Conservation (phyloP, 2,797 vertebrate species). For the Gymnothorax reevesii region DNA sequence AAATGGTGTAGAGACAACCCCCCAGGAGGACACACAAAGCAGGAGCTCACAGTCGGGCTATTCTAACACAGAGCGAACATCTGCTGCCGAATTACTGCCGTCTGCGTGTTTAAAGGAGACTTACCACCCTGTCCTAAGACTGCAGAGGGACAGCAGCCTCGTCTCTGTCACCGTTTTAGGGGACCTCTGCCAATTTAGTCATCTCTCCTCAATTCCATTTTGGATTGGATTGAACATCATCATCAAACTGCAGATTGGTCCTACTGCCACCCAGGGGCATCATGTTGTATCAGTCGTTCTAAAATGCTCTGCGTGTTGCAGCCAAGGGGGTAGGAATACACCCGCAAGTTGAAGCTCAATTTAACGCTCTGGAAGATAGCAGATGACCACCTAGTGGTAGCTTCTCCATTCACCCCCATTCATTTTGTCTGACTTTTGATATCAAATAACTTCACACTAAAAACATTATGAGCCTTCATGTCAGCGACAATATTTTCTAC, state of each 20-base stretch:
- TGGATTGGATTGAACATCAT: neutral
- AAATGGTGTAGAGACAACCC: neutral
- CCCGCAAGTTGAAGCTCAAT: no score
- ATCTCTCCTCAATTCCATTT: neutral
- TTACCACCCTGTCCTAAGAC: neutral
- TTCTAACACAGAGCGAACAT: neutral
- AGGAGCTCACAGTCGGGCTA: neutral
- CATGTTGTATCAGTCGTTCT: neutral
- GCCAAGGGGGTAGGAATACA: neutral
- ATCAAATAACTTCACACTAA: no score
- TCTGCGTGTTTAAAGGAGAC: neutral
- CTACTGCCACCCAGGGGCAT: neutral
- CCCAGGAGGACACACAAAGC: neutral
- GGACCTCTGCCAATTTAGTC: neutral
- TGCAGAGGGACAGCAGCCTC: neutral
- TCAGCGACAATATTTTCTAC: no score
- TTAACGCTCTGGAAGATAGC: no score
- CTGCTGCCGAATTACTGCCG: conserved; percentile 2
- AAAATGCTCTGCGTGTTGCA: neutral
- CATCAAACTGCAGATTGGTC: neutral
- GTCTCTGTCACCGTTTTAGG: neutral
- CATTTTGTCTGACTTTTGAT: no score
- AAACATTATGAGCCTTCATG: no score
- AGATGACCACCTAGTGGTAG: no score
- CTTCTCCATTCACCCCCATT: no score